phyloP scores from a whole-genome alignment of 2,888 invertebrate species.

The Pseudoips prasinana region DNA sequence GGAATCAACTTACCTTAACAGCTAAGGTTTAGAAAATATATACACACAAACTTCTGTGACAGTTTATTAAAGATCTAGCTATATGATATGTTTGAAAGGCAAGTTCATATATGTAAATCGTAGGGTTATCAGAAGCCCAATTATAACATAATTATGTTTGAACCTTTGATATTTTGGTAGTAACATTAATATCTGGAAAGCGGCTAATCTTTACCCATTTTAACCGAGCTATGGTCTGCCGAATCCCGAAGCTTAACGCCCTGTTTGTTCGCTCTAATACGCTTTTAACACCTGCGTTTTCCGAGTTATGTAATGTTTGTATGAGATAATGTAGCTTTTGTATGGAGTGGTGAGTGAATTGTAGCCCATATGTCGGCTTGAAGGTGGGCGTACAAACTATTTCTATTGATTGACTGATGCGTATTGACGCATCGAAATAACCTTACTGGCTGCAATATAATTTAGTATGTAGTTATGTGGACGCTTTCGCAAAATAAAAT shows the following conservation, averaged over 20 bases:
- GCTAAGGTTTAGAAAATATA: no score
- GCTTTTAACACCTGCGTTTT: constrained; percentile 77
- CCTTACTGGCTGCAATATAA: constrained; percentile 20
- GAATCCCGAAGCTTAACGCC: constrained; percentile 72
- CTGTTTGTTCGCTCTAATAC: constrained; percentile 75
- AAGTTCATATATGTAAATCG: constrained; percentile 28
- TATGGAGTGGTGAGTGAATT: constrained; percentile 53
- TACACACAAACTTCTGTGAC: no score
- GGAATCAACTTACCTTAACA: no score
- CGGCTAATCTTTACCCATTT: constrained; percentile 74
- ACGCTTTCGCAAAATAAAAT: no score
- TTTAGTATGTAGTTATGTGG: constrained; percentile 14
- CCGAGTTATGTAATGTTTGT: constrained; percentile 57
- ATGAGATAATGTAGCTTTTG: constrained; percentile 60
- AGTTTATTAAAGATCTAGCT: no score
- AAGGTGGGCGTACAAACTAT: constrained; percentile 34
- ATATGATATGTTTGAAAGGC: no score
- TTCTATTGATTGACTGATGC: constrained; percentile 39
- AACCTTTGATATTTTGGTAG: constrained; percentile 59
- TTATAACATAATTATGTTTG: constrained; percentile 37
- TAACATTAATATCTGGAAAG: constrained; percentile 61
- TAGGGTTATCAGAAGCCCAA: constrained; percentile 32
- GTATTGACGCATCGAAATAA: constrained; percentile 25
- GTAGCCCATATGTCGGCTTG: constrained; percentile 31
- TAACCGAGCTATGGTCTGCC: constrained; percentile 61